Evolutionary conservation across 92 coral and sea anemone genomes (phyloP), one percentile per base, ranked within the genome.

Genomic region (Plumapathes pennacea): DNA sequence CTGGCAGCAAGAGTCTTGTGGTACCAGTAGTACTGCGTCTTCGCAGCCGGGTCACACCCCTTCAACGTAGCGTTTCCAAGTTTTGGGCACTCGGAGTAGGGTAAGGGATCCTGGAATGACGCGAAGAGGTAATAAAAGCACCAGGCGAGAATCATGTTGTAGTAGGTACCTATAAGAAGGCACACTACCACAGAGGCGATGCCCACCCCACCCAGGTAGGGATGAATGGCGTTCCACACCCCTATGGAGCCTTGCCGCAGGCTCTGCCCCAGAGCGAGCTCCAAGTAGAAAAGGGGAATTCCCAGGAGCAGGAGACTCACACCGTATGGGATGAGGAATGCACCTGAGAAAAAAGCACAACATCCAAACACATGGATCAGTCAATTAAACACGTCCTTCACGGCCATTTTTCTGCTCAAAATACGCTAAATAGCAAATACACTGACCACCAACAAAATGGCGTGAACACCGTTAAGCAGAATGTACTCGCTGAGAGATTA

Each of bases 181-280:
- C 90, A 86, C 42, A 81, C 90, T 6, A 90, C 73, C 32, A 73
- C 64, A 21, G 89, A 69, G 46, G 97, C 88, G 15, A 86, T 52
- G 49, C 97, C 97, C 31, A 90, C 81, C 56, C 97, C 97, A 21
- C 95, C 90, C 75, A 90, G 67, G 76, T 78, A 90, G 45, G 97
- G 97, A 24, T 73, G 71, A 33, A 90, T 89, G 37, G 87, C 65
- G 69, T 83, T 90, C 97, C 97, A 90, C 5, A 81, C 97, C 2
- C 97, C 95, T 11, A 86, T 49, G 28, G 90, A 80, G 17, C 95
- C 97, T 14, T 85, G 81, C 2, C 97, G 90, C 26, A 87, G 58
- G 50, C 91, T 72, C 60, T 90, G 97, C 1, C 97, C 97, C 51
- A 90, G 86, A 41, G 95, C 97, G n/a, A 90, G 84, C 69, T 90